Conservation (phyloP, 2,888 invertebrate species). For the Drosophila tanythrix region DNA sequence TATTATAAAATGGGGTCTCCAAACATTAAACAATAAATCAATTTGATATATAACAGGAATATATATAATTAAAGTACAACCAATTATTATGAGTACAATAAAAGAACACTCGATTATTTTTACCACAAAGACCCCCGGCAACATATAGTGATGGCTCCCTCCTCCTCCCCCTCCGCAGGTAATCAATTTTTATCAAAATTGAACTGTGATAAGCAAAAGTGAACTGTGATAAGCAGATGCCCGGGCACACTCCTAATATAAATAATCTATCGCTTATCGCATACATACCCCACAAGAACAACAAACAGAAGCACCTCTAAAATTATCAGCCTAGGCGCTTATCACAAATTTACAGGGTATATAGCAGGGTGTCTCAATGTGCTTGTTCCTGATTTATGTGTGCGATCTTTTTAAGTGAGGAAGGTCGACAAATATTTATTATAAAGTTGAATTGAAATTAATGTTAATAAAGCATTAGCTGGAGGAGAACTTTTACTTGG, state of each 20-base stretch:
- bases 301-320: constrained; percentile 22
- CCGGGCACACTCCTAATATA: constrained; percentile 10
- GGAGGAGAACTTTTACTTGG: neutral
- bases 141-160: neutral
- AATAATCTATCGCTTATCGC: constrained; percentile 29
- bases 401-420: constrained; percentile 13
- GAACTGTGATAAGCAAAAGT: constrained; percentile 21
- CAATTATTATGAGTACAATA: neutral
- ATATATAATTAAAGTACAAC: neutral
- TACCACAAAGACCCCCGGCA: neutral
- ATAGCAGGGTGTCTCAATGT: neutral
- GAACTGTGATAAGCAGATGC: constrained; percentile 32
- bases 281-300: constrained; percentile 5
- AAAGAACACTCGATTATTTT: constrained; percentile 16
- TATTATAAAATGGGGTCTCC: neutral
- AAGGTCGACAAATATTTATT: constrained; percentile 35
- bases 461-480: neutral
- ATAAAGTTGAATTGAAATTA: constrained; percentile 5
- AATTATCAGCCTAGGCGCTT: constrained; percentile 27
- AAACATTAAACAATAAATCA: neutral
- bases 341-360: constrained; percentile 21
- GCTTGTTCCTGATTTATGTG: constrained; percentile 18
- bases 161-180: neutral
- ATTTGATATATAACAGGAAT: neutral
- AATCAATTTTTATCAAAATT: constrained; percentile 14